phyloP scores from a whole-genome alignment of 2,113 vertebrate species.

The Xenus cinereus region DNA sequence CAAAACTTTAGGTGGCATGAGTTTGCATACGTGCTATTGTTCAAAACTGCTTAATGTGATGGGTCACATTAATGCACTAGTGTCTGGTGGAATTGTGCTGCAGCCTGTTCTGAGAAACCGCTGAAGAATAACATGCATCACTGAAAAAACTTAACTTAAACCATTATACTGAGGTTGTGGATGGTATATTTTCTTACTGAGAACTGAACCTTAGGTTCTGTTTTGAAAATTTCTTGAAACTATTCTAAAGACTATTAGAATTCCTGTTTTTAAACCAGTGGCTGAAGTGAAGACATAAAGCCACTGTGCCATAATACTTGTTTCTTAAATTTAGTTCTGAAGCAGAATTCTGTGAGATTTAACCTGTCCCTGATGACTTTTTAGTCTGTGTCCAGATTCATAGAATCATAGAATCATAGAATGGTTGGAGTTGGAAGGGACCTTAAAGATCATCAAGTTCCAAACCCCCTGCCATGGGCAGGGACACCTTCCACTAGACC shows the following conservation, averaged over 20 bases:
- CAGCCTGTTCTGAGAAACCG: not conserved
- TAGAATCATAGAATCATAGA: too few species aligned
- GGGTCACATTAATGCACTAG: fast-evolving
- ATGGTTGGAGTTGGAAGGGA: too few species aligned
- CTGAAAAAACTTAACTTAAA: not conserved
- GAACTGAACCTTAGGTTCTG: not conserved
- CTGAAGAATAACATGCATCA: not conserved
- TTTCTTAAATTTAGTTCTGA: not conserved
- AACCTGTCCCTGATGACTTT: not conserved
- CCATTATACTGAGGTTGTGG: not conserved
- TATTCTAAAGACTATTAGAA: not conserved
- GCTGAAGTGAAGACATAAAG: not conserved
- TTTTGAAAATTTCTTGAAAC: not conserved
- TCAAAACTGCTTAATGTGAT: not conserved
- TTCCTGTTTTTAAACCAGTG: not conserved
- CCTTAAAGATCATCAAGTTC: too few species aligned
- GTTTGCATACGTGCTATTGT: not conserved
- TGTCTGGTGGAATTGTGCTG: not conserved
- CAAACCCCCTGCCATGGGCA: too few species aligned
- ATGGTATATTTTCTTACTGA: not conserved
- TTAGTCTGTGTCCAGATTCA: not conserved
- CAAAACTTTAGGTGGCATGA: not conserved
- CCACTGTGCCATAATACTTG: not conserved
- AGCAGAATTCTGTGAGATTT: not conserved
- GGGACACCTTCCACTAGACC: too few species aligned